Base-by-base conservation (phyloP, 2,797 vertebrate species). In the Cryptoprocta ferox region DNA sequence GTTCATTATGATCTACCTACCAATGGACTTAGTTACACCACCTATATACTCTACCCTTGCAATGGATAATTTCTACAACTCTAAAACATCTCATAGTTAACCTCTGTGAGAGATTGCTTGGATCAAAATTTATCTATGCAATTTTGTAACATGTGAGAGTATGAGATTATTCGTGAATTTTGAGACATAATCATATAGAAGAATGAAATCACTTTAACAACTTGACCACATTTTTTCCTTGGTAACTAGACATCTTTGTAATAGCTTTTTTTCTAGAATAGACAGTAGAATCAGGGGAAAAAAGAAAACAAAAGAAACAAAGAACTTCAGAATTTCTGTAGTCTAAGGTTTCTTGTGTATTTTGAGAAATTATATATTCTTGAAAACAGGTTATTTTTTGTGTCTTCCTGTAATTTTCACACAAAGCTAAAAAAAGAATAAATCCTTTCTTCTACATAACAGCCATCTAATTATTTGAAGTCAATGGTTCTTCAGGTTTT, bases 31-130 rank as follows among this genome's bases (percentile, higher is more conserved):
- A 53, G 16, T 2, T 37, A 37, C 18, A 42, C 18, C 24, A 59
- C 0, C 4, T 53, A 68, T 70, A 68, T 21, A 59, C 68, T 85
- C 50, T 1, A 24, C 95, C 19, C 15, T 66, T 14, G 1, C 76
- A 94, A 50, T 7, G 18, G 11, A 42, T 45, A 79, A 53, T 56
- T 98, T 96, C 68, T 56, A 82, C 82, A 97, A 61, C 82, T 30
- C 48, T 19, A 2, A 1, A 2, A 8, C 63, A 59, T 21, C 88
- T 89, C 16, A 93, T 35, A 81, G 35, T n/a, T 61, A 82, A 83
- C 8, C 32, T 90, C 59, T 71, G 5, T 2, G 2, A 95, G 35
- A 85, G 97, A 95, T 39, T 78, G 7, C 3, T 83, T 92, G 3
- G 30, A 42, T 85, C 14, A 66, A 42, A 89, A 78, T 79, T 79